Evolutionary conservation across 2,797 vertebrate genomes (phyloP).

Genomic region (Distichodus sexfasciatus): DNA sequence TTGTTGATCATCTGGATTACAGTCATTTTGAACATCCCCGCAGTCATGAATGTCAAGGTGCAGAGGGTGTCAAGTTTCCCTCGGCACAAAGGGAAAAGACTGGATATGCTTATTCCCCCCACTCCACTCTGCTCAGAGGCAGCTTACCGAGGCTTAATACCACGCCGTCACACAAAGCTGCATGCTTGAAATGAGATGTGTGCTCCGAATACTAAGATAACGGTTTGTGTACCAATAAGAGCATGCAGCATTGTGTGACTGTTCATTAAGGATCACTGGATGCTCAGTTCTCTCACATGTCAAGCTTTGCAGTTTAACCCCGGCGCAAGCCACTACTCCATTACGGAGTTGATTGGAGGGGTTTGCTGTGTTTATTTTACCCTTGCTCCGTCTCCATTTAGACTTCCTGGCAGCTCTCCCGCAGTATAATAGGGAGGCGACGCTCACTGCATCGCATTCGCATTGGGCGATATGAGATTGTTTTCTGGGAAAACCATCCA

Average conservation of each 20-base stretch:
- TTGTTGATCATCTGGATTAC: constrained; percentile 39
- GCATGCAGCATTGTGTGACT: constrained; percentile 61
- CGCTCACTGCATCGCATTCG: constrained; percentile 38
- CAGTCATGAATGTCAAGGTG: constrained; percentile 50
- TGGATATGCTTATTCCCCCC: constrained; percentile 70
- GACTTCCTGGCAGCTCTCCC: constrained; percentile 67
- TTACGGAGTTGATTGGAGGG: constrained; percentile 75
- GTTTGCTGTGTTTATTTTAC: constrained; percentile 75
- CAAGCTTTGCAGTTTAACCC: constrained; percentile 69
- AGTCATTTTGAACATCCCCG: constrained; percentile 43
- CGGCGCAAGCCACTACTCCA: constrained; percentile 64
- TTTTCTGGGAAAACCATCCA: constrained; percentile 31
- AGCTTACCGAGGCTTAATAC: constrained; percentile 62
- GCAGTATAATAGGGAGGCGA: constrained; percentile 53
- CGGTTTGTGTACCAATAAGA: constrained; percentile 74
- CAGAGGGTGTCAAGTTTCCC: constrained; percentile 40
- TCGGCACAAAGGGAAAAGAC: constrained; percentile 44
- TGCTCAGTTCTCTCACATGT: constrained; percentile 51
- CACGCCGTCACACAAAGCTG: constrained; percentile 58
- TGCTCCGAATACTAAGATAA: constrained; percentile 80
- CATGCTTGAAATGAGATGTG: constrained; percentile 79
- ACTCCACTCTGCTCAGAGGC: constrained; percentile 61
- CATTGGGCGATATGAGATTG: constrained; percentile 40
- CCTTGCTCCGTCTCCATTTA: constrained; percentile 63
- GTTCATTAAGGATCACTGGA: constrained; percentile 77